Conservation (phyloP, 1,140 invertebrate species). For the Daktulosphaira vitifoliae region DNA sequence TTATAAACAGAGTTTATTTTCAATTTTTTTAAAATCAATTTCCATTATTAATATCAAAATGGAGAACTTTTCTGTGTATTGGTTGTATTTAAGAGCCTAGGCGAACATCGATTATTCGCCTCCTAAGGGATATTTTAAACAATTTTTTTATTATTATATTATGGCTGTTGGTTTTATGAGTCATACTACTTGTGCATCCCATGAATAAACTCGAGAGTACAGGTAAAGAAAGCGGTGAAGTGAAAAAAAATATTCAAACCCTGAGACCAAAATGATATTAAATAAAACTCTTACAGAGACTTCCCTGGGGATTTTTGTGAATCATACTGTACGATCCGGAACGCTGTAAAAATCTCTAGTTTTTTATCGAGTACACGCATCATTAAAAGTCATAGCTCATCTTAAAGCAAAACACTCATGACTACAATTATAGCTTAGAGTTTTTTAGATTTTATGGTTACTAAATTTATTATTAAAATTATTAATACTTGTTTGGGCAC, state of each 20-base stretch:
- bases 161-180: slow-evolving; percentile 23
- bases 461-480: too few species aligned
- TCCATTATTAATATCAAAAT: slow-evolving; percentile 25
- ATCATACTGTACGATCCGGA: neutral
- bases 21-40: slow-evolving; percentile 28
- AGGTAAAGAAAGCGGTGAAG: neutral
- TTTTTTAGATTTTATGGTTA: too few species aligned
- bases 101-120: neutral
- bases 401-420: too few species aligned
- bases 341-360: neutral
- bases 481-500: too few species aligned
- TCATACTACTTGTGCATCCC: slow-evolving; percentile 6
- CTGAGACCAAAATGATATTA: slow-evolving; percentile 25
- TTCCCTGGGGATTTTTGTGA: neutral
- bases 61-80: slow-evolving; percentile 10
- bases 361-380: neutral
- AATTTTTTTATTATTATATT: slow-evolving; percentile 18
- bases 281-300: slow-evolving; percentile 2
- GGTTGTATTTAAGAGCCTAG: neutral
- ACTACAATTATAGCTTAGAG: too few species aligned
- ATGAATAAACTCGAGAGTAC: slow-evolving; percentile 8
- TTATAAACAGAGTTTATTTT: too few species aligned
- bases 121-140: slow-evolving; percentile 8
- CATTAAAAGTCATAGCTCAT: too few species aligned
- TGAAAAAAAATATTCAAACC: slow-evolving; percentile 7